Conservation (phyloP, 1,140 invertebrate species). For the Globodera rostochiensis region DNA sequence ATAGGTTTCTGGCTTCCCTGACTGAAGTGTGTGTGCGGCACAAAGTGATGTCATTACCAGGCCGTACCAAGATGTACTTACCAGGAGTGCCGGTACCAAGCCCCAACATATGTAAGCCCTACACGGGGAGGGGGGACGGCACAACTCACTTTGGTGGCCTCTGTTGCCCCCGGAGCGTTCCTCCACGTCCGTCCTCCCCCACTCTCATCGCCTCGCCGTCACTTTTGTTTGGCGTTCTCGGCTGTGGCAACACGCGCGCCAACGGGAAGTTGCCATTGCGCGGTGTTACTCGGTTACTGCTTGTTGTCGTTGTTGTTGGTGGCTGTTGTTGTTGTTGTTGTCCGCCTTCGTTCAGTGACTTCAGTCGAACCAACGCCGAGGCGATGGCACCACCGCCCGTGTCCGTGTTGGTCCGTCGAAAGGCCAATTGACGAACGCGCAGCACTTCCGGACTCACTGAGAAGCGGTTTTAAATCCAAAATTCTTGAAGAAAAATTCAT, state of each 20-base stretch:
- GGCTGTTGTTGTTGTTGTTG: conserved; percentile 11
- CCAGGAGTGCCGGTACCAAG: too few relatives aligned
- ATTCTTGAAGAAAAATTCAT: neutral
- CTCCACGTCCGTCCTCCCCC: conserved; percentile 9
- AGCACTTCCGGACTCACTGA: conserved; percentile 40
- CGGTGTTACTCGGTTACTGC: neutral
- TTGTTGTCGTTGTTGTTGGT: neutral
- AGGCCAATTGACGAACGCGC: conserved; percentile 33
- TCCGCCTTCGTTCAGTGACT: conserved; percentile 6
- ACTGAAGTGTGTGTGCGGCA: too few relatives aligned
- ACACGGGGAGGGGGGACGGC: too few relatives aligned
- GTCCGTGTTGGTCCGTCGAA: conserved; percentile 46
- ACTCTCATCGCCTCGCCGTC: neutral
- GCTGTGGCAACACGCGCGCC: conserved; percentile 24
- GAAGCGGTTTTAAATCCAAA: neutral
- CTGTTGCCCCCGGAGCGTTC: conserved; percentile 1
- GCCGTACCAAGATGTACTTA: too few relatives aligned
- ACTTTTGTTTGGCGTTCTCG: conserved; percentile 21
- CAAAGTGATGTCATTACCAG: too few relatives aligned
- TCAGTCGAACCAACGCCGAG: neutral
- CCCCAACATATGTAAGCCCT: too few relatives aligned
- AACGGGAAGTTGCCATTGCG: conserved; percentile 21
- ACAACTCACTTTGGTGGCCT: neutral
- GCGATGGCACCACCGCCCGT: conserved; percentile 22
- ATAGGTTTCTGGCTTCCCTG: too few relatives aligned